Conservation (phyloP, 2,888 invertebrate species). For the Torymus aiolomorphi region DNA sequence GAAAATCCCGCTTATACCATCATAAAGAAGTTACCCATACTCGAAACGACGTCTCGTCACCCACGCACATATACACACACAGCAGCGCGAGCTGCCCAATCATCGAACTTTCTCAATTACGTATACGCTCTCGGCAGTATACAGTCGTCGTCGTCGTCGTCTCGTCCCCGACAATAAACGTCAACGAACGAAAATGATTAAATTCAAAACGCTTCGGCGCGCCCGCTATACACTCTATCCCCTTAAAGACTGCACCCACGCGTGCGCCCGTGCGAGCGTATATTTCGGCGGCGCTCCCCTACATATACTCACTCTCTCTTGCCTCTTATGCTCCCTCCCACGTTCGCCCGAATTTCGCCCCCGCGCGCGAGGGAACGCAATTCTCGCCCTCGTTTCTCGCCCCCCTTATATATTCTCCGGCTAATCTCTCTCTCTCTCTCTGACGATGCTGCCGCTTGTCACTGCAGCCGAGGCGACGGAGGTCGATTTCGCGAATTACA, state of each 20-base stretch:
- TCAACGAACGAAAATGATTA: slow-evolving; percentile 41
- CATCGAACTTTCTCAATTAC: too few species aligned
- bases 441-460: too few species aligned
- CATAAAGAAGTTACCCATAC: too few species aligned
- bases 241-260: too few species aligned
- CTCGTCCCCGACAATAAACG: neutral
- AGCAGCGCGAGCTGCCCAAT: too few species aligned
- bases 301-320: neutral
- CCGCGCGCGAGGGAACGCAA: neutral
- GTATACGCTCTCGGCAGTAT: too few species aligned
- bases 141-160: neutral
- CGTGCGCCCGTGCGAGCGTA: too few species aligned
- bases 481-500: slow-evolving; percentile 34
- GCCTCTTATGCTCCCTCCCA: slow-evolving; percentile 9
- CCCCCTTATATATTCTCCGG: neutral
- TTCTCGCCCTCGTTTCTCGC: slow-evolving; percentile 34
- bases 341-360: neutral
- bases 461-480: neutral
- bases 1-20: too few species aligned
- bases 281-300: too few species aligned
- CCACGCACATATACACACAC: too few species aligned
- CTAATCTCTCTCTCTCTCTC: too few species aligned
- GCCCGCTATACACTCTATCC: neutral
- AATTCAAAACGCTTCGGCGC: slow-evolving; percentile 32
- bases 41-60: too few species aligned